These are phyloP conservation scores for Bombus waltoni DNA, from an alignment of 1,140 invertebrate species.

Conservation along the genomic window DNA sequence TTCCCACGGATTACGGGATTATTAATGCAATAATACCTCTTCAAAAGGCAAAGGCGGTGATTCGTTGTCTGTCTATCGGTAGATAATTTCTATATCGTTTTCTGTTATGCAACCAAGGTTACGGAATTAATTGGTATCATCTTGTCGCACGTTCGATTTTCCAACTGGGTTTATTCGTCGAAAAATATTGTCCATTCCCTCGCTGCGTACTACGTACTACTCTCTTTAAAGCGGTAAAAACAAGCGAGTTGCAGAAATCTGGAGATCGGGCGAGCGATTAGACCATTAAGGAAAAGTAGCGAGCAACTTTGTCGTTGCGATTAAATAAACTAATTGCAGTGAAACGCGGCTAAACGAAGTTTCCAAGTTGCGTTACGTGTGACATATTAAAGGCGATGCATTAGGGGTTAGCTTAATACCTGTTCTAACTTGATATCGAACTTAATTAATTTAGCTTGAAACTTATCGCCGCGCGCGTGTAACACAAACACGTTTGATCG, in stretches of 20 bases:
- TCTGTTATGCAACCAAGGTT: no score
- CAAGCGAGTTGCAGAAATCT: background rate
- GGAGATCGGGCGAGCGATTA: background rate
- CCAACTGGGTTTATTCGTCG: no score
- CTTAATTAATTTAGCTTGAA: conserved; percentile 19
- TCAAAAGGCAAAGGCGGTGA: no score
- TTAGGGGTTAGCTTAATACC: conserved; percentile 13
- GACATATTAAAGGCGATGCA: conserved; percentile 37
- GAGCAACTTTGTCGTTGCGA: conserved; percentile 12
- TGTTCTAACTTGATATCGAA: background rate
- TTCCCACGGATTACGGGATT: no score
- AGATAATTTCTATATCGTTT: no score
- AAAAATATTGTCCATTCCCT: background rate
- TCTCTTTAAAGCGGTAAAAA: background rate
- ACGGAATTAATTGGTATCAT: no score
- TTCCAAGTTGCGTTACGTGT: conserved; percentile 32
- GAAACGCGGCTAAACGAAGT: conserved; percentile 13
- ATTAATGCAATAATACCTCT: no score
- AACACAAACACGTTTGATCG: background rate
- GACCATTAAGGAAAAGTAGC: background rate
- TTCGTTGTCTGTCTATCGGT: no score
- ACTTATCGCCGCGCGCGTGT: background rate
- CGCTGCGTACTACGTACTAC: background rate
- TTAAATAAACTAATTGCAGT: conserved; percentile 43
- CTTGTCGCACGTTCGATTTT: no score